Evolutionary conservation across 2,888 invertebrate species (phyloP).

Genomic region (Troides helena): DNA sequence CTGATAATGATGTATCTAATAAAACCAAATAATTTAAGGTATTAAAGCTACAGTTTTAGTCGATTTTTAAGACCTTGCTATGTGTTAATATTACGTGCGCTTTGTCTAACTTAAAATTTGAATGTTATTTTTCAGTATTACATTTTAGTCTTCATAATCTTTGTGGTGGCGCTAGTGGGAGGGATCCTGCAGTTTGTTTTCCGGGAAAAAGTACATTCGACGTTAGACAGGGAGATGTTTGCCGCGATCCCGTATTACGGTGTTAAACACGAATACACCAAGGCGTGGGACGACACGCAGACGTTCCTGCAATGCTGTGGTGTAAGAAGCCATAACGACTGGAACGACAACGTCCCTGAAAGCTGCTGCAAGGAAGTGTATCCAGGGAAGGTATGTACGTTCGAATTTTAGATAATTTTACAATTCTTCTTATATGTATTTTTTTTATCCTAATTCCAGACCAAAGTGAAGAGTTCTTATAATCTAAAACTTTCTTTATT

Average conservation of each 20-base stretch:
- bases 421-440: too few species aligned
- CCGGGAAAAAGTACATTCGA: conserved; percentile 88
- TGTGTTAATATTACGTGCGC: too few species aligned
- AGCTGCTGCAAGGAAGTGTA: conserved; percentile 87
- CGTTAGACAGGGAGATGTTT: conserved; percentile 88
- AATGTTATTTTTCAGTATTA: conserved; percentile 85
- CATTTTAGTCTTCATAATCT: conserved; percentile 91
- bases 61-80: too few species aligned
- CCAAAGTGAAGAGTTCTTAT: too few species aligned
- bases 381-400: conserved; percentile 72
- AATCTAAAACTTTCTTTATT: too few species aligned
- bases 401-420: background rate
- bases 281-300: conserved; percentile 94
- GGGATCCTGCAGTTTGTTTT: conserved; percentile 95
- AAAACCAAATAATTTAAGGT: too few species aligned
- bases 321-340: conserved; percentile 86
- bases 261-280: conserved; percentile 83
- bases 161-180: conserved; percentile 93
- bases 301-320: conserved; percentile 92
- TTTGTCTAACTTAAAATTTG: background rate
- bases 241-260: conserved; percentile 88
- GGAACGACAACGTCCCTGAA: conserved; percentile 86
- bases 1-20: too few species aligned
- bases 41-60: too few species aligned
- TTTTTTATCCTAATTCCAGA: too few species aligned